A percentile compares a stretch with the other conserved stretches of the same genome.
Evolutionary conservation across 2,113 vertebrate species (phyloP).

Genomic region (Malurus melanocephalus): DNA sequence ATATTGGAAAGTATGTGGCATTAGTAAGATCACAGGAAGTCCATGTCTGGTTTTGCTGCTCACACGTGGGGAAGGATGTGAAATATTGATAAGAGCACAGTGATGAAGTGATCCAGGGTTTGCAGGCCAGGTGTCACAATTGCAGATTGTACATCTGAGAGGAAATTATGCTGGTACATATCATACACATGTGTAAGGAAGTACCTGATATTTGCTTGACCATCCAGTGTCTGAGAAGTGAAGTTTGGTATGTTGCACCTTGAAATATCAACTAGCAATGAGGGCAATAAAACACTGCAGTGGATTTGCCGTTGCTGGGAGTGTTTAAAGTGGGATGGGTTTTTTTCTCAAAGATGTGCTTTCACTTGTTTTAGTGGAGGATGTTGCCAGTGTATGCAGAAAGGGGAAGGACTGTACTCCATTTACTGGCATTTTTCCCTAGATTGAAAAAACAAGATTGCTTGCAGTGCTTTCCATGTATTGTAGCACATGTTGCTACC

Average conservation of each 20-base stretch:
- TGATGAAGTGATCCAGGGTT: not conserved
- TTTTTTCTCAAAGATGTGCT: not conserved
- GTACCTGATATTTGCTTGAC: not conserved
- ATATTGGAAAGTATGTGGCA: not conserved
- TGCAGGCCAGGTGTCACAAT: not conserved
- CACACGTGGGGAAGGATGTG: not conserved
- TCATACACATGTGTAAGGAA: accelerated
- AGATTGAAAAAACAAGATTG: not conserved
- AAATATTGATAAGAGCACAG: not conserved
- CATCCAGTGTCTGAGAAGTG: not conserved
- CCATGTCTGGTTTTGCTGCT: not conserved
- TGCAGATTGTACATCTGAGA: not conserved
- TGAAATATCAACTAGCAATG: not conserved
- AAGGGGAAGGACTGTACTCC: not conserved
- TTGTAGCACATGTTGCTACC: not conserved
- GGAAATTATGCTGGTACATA: not conserved
- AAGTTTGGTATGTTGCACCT: not conserved
- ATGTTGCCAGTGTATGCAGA: not conserved
- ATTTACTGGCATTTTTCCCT: not conserved
- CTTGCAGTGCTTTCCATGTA: not conserved
- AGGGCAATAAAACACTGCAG: not conserved
- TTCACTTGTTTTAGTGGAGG: not conserved
- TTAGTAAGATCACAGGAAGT: conserved; percentile 13
- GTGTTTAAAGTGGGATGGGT: not conserved
- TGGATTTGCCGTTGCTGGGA: not conserved